These are phyloP conservation scores for Cotesia chilonis DNA, from an alignment of 1,140 invertebrate species.

Conservation along the genomic window DNA sequence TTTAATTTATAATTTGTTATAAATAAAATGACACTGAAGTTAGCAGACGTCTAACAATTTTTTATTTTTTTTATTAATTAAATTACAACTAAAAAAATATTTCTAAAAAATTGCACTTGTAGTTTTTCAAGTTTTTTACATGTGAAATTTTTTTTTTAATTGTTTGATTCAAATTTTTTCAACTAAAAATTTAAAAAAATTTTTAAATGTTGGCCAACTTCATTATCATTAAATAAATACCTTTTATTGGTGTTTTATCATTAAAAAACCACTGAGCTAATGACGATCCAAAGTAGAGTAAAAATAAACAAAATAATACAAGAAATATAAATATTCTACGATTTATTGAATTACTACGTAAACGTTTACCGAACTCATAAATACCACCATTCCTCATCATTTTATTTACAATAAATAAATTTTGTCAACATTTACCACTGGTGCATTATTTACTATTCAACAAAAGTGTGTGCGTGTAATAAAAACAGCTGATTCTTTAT, in stretches of 20 bases:
- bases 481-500: too few species aligned
- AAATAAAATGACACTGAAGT: too few species aligned
- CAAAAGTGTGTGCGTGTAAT: not conserved
- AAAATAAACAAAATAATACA: conserved; percentile 69
- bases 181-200: too few species aligned
- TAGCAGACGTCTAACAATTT: too few species aligned
- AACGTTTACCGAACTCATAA: conserved; percentile 66
- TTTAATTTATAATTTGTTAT: conserved; percentile 25
- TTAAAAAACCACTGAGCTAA: conserved; percentile 72
- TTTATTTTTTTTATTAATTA: too few species aligned
- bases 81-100: too few species aligned
- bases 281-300: conserved; percentile 73
- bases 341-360: conserved; percentile 72
- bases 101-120: too few species aligned
- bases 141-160: too few species aligned
- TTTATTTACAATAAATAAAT: conserved; percentile 5
- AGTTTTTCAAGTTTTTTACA: too few species aligned
- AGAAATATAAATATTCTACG: conserved; percentile 73
- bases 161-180: too few species aligned
- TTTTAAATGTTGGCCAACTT: too few species aligned
- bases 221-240: conserved; percentile 35
- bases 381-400: conserved; percentile 48
- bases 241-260: conserved; percentile 59
- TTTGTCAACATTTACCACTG: not conserved
- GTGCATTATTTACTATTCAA: not conserved